Evolutionary conservation across 2,888 invertebrate genomes (phyloP).

Genomic region (Trilocha varians): DNA sequence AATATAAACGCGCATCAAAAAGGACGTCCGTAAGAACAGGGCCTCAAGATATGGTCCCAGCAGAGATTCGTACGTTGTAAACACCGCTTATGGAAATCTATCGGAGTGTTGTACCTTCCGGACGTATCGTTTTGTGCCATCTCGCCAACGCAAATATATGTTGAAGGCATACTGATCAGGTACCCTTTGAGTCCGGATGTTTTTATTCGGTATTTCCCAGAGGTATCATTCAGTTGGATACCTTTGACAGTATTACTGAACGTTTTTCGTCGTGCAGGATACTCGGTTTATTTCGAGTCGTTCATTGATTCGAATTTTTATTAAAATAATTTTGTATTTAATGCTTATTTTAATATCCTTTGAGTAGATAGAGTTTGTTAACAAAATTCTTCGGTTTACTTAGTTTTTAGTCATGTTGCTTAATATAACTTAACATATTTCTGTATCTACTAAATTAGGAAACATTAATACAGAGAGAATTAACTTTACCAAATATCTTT

Average conservation of each 20-base stretch:
- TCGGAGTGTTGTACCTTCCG: slow-evolving; percentile 22
- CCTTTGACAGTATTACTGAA: slow-evolving; percentile 1
- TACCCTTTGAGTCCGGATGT: slow-evolving; percentile 5
- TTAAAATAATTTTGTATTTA: background rate
- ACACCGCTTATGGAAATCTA: slow-evolving; percentile 44
- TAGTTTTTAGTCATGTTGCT: too few relatives aligned
- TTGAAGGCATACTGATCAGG: slow-evolving; percentile 18
- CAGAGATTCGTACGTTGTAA: slow-evolving; percentile 51
- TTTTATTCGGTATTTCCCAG: slow-evolving; percentile 7
- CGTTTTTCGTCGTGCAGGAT: background rate
- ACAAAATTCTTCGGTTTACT: too few relatives aligned
- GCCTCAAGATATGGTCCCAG: slow-evolving; percentile 44
- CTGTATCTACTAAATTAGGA: too few relatives aligned
- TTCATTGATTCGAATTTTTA: too few relatives aligned
- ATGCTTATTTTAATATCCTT: too few relatives aligned
- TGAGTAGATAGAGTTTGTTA: too few relatives aligned
- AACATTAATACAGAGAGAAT: too few relatives aligned
- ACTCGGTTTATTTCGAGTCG: too few relatives aligned
- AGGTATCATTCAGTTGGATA: slow-evolving; percentile 5
- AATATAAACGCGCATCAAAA: too few relatives aligned
- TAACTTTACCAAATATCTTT: too few relatives aligned
- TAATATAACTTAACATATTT: too few relatives aligned
- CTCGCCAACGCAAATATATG: slow-evolving; percentile 26
- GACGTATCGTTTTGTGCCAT: slow-evolving; percentile 28
- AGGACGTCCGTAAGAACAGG: too few relatives aligned